Conservation (phyloP, 2,888 invertebrate species). For the Dryocosmus kuriphilus region DNA sequence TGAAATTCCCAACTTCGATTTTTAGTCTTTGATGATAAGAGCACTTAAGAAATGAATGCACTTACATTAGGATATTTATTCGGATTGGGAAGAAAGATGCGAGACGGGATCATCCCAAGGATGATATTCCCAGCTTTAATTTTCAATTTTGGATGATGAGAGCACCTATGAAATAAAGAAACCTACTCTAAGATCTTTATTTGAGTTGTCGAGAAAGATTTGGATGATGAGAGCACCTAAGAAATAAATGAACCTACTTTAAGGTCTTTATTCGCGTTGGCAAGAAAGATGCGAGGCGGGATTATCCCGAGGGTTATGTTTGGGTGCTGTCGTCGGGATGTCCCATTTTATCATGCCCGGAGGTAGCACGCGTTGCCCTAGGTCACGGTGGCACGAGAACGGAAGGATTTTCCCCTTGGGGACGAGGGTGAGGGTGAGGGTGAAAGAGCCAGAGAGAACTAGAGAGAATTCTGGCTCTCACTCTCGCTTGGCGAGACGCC, state of each 20-base stretch:
- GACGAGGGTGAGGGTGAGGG: constrained; percentile 54
- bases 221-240: background rate
- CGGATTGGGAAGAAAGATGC: too few relatives aligned
- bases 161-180: background rate
- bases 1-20: too few relatives aligned
- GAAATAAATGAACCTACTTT: background rate
- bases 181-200: background rate
- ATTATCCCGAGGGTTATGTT: constrained; percentile 65
- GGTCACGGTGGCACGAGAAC: constrained; percentile 64
- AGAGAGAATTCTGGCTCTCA: constrained; percentile 52
- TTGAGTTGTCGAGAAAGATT: constrained; percentile 41
- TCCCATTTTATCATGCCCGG: constrained; percentile 65
- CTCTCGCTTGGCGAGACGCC: constrained; percentile 68
- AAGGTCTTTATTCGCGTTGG: constrained; percentile 26
- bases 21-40: too few relatives aligned
- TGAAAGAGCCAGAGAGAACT: constrained; percentile 57
- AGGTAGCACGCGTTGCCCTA: constrained; percentile 56
- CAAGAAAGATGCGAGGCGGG: constrained; percentile 41
- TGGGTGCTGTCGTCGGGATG: constrained; percentile 68
- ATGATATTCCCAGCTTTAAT: too few relatives aligned
- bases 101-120: too few relatives aligned
- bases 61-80: too few relatives aligned
- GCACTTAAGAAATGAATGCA: too few relatives aligned
- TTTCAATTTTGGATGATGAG: background rate
- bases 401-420: constrained; percentile 57